A percentile compares a stretch with the other conserved stretches of the same genome.
Conservation (phyloP, 1,140 invertebrate species). For the Chrysoperla carnea region DNA sequence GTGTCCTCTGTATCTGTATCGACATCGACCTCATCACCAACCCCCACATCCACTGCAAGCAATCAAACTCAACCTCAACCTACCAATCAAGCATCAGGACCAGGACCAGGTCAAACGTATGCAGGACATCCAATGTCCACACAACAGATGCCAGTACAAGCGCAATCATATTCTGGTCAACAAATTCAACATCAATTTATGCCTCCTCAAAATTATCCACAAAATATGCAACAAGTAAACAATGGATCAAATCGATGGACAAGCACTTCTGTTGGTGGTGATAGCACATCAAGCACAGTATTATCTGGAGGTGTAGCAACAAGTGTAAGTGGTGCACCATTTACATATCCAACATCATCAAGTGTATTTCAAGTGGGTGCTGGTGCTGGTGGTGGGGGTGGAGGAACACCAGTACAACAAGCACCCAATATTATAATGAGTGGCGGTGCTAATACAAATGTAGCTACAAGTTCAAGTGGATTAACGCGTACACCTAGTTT, state of each 20-base stretch:
- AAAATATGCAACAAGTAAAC: background rate
- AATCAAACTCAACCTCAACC: conserved; percentile 23
- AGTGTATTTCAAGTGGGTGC: conserved; percentile 16
- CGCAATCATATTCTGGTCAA: background rate
- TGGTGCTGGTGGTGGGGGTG: conserved; percentile 20
- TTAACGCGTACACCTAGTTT: too few relatives aligned
- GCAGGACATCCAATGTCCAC: background rate
- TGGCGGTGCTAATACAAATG: background rate
- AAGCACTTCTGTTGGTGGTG: too few relatives aligned
- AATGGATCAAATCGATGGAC: background rate
- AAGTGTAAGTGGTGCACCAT: too few relatives aligned
- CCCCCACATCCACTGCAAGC: conserved; percentile 25
- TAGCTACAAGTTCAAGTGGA: background rate
- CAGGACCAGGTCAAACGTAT: conserved; percentile 6
- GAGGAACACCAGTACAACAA: conserved; percentile 17
- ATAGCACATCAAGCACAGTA: too few relatives aligned
- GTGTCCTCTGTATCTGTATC: conserved; percentile 21
- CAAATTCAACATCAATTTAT: background rate
- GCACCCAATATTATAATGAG: conserved; percentile 10
- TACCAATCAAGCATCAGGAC: conserved; percentile 3
- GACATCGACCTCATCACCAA: conserved; percentile 25
- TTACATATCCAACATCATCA: conserved; percentile 8
- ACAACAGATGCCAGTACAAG: background rate
- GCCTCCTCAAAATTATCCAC: background rate
- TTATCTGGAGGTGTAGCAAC: too few relatives aligned